phyloP scores from a whole-genome alignment of 2,797 vertebrate species.

The Calcarius lapponicus region DNA sequence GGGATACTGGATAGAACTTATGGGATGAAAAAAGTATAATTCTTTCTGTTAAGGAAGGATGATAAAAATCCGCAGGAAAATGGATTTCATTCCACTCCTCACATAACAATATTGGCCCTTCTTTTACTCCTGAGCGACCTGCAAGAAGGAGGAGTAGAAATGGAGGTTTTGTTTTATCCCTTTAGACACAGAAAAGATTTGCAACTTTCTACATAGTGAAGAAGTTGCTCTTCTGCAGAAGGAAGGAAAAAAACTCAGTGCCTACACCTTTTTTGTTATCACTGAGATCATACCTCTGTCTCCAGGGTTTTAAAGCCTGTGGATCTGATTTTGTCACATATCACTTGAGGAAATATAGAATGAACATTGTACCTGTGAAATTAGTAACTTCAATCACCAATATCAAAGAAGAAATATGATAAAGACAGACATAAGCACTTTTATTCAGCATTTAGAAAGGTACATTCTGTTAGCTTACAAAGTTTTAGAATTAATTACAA shows the following conservation, averaged over 20 bases:
- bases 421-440: neutral
- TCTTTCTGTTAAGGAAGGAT: neutral
- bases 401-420: neutral
- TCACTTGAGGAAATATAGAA: neutral
- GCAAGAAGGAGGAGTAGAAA: neutral
- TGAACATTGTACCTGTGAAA: neutral
- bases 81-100: neutral
- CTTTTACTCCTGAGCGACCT: neutral
- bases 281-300: neutral
- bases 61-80: neutral
- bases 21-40: accelerated
- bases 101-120: neutral
- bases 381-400: neutral
- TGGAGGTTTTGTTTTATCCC: neutral
- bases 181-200: neutral
- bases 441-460: neutral
- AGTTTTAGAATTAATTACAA: neutral
- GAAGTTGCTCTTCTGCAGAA: neutral
- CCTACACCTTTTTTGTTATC: neutral
- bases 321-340: neutral
- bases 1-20: neutral
- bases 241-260: neutral
- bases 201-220: neutral
- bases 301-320: neutral
- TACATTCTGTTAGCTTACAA: neutral